Percentiles rank a stretch among this genome's conserved stretches.
Evolutionary conservation across 2,797 vertebrate species (phyloP).

Genomic region (Pseudomugil gertrudae): DNA sequence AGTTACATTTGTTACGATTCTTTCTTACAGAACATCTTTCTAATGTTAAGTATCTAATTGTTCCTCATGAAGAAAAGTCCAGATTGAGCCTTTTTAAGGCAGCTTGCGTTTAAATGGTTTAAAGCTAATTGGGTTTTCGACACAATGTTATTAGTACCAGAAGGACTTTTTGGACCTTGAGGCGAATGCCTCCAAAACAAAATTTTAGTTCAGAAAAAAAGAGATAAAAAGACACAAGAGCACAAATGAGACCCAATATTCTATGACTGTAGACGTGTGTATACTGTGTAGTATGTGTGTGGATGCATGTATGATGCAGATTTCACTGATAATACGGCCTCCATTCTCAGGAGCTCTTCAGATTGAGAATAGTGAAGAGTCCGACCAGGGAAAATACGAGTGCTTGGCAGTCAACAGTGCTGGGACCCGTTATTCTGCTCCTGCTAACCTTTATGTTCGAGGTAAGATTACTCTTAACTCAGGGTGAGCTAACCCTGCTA

Average conservation of each 20-base stretch:
- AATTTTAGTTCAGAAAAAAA: not conserved
- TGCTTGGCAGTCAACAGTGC: slow-evolving; percentile 96
- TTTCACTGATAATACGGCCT: slow-evolving; percentile 44
- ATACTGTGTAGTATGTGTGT: not conserved
- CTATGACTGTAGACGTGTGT: not conserved
- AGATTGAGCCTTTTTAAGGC: not conserved
- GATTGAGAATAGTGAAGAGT: slow-evolving; percentile 97
- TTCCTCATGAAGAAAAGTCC: not conserved
- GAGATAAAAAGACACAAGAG: not conserved
- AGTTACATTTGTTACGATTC: not conserved
- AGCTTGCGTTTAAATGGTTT: not conserved
- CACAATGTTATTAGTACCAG: not conserved
- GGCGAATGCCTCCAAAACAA: not conserved
- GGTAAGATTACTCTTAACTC: slow-evolving; percentile 84
- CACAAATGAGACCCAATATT: not conserved
- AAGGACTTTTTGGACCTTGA: not conserved
- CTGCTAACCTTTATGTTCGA: slow-evolving; percentile 97
- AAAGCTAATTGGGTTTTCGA: not conserved
- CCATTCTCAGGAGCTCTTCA: slow-evolving; percentile 90
- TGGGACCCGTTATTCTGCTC: slow-evolving; percentile 95
- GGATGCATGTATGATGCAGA: not conserved
- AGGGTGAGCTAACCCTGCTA: not conserved
- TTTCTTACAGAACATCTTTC: not conserved
- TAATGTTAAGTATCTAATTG: not conserved
- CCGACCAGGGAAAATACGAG: slow-evolving; percentile 98